Conservation (phyloP, 2,888 invertebrate species). For the Ptychoptera contaminata region DNA sequence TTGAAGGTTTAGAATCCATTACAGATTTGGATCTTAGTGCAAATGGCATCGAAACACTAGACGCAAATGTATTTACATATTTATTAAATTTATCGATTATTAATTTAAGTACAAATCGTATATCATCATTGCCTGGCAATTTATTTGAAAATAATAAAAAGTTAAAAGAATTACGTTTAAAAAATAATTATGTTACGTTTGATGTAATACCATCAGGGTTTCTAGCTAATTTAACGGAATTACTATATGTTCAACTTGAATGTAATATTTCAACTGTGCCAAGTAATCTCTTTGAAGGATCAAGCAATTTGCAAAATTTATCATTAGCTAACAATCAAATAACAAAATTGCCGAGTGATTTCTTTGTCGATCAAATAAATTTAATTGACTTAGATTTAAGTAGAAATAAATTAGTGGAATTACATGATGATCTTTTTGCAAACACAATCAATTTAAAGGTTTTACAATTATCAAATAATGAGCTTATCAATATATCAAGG, state of each 20-base stretch:
- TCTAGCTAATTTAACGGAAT: slow-evolving; percentile 41
- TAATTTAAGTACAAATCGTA: slow-evolving; percentile 50
- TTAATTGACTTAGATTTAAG: slow-evolving; percentile 47
- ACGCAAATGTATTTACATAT: slow-evolving; percentile 42
- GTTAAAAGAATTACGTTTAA: slow-evolving; percentile 37
- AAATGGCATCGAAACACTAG: slow-evolving; percentile 46
- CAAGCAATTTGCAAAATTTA: slow-evolving; percentile 39
- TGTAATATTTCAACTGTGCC: slow-evolving; percentile 42
- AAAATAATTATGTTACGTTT: slow-evolving; percentile 41
- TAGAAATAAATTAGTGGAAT: slow-evolving; percentile 41
- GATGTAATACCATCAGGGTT: slow-evolving; percentile 39
- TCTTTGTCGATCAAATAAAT: slow-evolving; percentile 46
- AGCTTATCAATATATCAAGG: slow-evolving; percentile 39
- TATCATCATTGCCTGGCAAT: slow-evolving; percentile 42
- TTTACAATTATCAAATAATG: slow-evolving; percentile 50
- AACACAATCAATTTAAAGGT: slow-evolving; percentile 37
- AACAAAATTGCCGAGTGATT: slow-evolving; percentile 36
- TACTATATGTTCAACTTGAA: slow-evolving; percentile 39
- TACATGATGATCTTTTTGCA: slow-evolving; percentile 43
- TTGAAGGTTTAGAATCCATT: slow-evolving; percentile 44
- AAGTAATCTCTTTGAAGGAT: slow-evolving; percentile 44
- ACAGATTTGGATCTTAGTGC: slow-evolving; percentile 49
- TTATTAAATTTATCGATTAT: slow-evolving; percentile 44
- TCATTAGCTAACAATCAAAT: slow-evolving; percentile 43
- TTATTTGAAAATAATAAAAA: slow-evolving; percentile 40